These are phyloP conservation scores for Esox lucius DNA, from an alignment of 2,797 vertebrate genomes.

Conservation along the genomic window DNA sequence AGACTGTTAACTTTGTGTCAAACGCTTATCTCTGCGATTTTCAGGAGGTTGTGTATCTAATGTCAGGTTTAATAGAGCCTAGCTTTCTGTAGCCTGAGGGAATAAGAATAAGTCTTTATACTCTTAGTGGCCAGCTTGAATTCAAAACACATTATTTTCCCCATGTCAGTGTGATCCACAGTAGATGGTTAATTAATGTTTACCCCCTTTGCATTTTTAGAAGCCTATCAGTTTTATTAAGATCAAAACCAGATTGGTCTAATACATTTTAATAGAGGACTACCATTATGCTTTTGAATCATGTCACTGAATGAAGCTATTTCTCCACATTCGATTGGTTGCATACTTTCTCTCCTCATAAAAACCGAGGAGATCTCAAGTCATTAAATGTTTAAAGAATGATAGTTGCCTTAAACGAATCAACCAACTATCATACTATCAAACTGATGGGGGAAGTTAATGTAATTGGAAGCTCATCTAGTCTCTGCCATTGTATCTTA, in stretches of 20 bases:
- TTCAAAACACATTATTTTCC: background rate
- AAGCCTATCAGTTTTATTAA: background rate
- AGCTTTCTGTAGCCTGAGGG: background rate
- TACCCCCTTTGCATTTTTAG: background rate
- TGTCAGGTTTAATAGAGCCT: background rate
- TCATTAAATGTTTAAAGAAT: too few relatives aligned
- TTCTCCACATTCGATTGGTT: background rate
- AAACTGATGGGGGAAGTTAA: slow-evolving; percentile 45
- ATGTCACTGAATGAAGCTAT: background rate
- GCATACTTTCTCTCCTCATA: slow-evolving; percentile 13
- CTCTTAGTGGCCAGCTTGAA: background rate
- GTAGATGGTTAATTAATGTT: background rate
- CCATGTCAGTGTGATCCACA: background rate
- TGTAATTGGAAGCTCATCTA: slow-evolving; percentile 12
- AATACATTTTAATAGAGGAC: background rate
- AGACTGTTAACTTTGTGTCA: background rate
- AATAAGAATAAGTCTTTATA: background rate
- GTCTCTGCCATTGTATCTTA: slow-evolving; percentile 51
- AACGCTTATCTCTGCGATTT: background rate
- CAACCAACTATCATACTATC: slow-evolving; percentile 45
- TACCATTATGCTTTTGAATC: background rate
- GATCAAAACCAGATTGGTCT: background rate
- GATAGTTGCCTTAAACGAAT: slow-evolving; percentile 29
- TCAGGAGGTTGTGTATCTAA: background rate
- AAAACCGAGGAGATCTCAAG: slow-evolving; percentile 46